Evolutionary conservation across 2,113 vertebrate species (phyloP).

Genomic region (Cyanoliseus patagonus): DNA sequence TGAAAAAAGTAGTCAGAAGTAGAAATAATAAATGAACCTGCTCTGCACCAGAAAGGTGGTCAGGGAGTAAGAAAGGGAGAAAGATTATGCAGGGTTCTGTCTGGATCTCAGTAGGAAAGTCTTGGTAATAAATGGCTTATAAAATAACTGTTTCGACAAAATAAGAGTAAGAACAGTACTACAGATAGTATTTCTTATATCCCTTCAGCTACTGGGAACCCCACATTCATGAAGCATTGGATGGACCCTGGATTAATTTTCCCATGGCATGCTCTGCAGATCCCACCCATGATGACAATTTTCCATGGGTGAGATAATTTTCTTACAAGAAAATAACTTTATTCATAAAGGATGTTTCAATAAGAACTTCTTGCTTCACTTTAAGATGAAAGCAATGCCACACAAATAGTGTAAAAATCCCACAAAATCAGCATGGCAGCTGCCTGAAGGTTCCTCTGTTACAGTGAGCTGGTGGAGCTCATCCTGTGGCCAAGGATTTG

Average conservation of each 20-base stretch:
- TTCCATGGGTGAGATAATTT: neutral
- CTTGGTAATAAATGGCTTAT: neutral
- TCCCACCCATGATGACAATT: neutral
- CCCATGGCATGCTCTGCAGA: neutral
- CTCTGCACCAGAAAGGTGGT: neutral
- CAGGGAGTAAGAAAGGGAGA: neutral
- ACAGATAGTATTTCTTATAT: neutral
- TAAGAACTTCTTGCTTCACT: neutral
- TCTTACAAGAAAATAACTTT: neutral
- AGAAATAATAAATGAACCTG: neutral
- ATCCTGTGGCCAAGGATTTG: neutral
- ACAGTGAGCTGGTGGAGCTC: neutral
- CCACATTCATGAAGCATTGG: rapidly evolving
- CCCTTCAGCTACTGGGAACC: neutral
- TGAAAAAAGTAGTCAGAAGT: neutral
- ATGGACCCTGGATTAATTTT: neutral
- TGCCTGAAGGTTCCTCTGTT: neutral
- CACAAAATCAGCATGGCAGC: neutral
- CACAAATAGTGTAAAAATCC: neutral
- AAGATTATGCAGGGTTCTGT: neutral
- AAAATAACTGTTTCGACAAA: neutral
- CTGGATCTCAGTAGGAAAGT: neutral
- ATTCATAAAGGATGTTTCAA: neutral
- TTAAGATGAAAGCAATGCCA: neutral
- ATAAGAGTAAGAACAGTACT: neutral